Percentiles rank a stretch among this genome's conserved stretches.
Evolutionary conservation across 2,113 vertebrate genomes (phyloP).

Genomic region (Campylomormyrus numenius): DNA sequence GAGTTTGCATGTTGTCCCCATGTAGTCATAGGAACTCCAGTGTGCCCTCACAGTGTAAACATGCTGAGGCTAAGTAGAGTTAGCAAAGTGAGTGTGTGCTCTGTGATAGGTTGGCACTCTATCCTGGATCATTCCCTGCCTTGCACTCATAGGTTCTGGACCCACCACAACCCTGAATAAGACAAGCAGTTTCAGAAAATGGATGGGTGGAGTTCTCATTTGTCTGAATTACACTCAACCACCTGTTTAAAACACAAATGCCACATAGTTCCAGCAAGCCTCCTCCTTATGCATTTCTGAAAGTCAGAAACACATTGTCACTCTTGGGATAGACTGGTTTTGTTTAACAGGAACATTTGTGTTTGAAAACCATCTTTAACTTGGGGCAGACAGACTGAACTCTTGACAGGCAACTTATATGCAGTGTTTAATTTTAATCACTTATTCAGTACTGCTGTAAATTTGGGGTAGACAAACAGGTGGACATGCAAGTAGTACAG

Average conservation of each 20-base stretch:
- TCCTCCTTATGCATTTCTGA: not conserved
- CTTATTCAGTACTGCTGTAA: not conserved
- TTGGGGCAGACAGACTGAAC: not conserved
- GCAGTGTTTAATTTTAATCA: constrained; percentile 1
- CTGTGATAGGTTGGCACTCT: not conserved
- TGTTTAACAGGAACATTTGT: not conserved
- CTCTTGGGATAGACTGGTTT: not conserved
- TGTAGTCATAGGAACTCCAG: too few species aligned
- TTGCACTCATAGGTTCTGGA: not conserved
- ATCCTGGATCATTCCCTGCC: not conserved
- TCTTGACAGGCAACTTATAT: not conserved
- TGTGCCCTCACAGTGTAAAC: too few species aligned
- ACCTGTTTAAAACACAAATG: not conserved
- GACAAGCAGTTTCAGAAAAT: not conserved
- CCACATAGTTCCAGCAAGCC: not conserved
- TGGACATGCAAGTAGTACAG: not conserved
- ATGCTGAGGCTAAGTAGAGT: not conserved
- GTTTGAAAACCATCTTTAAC: not conserved
- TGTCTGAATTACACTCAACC: not conserved
- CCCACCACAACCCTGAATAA: not conserved
- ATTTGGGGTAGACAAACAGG: not conserved
- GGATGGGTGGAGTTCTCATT: not conserved
- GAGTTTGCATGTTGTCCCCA: not conserved
- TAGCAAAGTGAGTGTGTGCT: not conserved
- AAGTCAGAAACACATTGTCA: not conserved